phyloP scores from a whole-genome alignment of 2,113 vertebrate genomes.

The Promerops cafer region DNA sequence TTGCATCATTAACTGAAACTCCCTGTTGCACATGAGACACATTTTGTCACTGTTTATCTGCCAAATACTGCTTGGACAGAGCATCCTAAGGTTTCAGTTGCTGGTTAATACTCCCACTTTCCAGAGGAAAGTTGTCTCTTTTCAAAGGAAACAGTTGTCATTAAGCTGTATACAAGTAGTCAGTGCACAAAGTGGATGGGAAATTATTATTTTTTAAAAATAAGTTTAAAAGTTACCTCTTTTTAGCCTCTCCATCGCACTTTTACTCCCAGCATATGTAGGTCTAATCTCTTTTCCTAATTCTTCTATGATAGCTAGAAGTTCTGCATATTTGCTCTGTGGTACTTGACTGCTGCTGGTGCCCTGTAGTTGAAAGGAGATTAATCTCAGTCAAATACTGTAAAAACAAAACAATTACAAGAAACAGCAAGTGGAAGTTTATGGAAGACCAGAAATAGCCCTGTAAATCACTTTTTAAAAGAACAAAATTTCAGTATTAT shows the following conservation, averaged over 20 bases:
- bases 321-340: constrained; percentile 97
- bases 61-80: neutral
- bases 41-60: neutral
- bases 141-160: neutral
- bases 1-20: neutral
- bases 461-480: neutral
- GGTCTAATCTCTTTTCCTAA: constrained; percentile 97
- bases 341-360: constrained; percentile 90
- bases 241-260: constrained; percentile 97
- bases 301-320: constrained; percentile 97
- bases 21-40: neutral
- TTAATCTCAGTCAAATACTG: neutral
- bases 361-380: constrained; percentile 70
- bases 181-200: neutral
- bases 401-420: neutral
- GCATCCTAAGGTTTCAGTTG: neutral
- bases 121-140: neutral
- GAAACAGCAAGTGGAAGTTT: neutral
- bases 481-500: neutral
- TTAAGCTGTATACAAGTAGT: neutral
- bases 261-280: constrained; percentile 96
- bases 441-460: neutral
- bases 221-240: constrained; percentile 74
- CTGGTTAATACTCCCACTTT: neutral
- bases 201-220: fast-evolving